Evolutionary conservation across 2,888 invertebrate species (phyloP), one percentile per base, ranked within the genome.

Genomic region (Palloptera scutellata): DNA sequence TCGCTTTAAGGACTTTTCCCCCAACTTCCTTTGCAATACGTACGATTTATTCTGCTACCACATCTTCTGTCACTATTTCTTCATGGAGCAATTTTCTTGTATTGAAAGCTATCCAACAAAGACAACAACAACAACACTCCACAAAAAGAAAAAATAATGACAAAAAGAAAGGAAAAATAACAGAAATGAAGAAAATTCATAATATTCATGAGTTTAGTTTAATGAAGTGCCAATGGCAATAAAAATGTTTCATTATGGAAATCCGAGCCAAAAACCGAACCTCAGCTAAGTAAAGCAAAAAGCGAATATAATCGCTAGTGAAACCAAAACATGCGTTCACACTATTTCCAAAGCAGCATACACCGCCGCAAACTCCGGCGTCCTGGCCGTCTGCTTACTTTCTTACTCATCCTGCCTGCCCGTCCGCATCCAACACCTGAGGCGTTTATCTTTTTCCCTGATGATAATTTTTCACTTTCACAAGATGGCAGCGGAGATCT

Each of bases 171-270:
- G 43, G 43, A 61, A 43, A 61, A 61, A 30, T 20, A 42, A 58
- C 40, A 59, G 55, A 51, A 60, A 52, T 55, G 66, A 70, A 68
- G 65, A 72, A 77, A 79, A 77, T 79, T 79, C 77, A 81, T 81
- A 84, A 83, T 81, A 80, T 81, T 81, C 81, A 81, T 81, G 79
- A 82, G 82, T 78, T 83, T 80, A 78, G 79, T 81, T 82, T 83
- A 81, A 82, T 83, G 82, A 81, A 78, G 82, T 83, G 82, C 83
- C 82, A 83, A 83, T 81, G 82, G 81, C 79, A 71, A 72, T 73
- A 72, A 75, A 70, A 75, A 75, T 76, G 74, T 76, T 77, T 76
- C 75, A 73, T 76, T 75, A 76, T 75, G 75, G 74, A 75, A 74
- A 75, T 75, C 74, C 73, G 67, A 67, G 64, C 61, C 77, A 76